phyloP scores from a whole-genome alignment of 1,140 invertebrate species.

The Drosophila tani region DNA sequence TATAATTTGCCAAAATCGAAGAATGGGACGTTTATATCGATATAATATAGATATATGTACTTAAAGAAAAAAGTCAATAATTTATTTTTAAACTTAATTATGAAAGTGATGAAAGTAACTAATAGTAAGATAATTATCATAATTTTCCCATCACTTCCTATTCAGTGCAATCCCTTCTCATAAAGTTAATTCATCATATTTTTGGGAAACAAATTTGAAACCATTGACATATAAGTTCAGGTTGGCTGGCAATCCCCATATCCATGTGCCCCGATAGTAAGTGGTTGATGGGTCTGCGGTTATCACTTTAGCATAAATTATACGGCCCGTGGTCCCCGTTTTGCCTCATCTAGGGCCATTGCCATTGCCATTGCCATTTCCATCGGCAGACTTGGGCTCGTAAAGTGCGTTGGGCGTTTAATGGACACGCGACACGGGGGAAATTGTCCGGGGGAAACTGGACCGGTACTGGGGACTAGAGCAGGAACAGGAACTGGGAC shows the following conservation, averaged over 20 bases:
- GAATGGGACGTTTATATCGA: no score
- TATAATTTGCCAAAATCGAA: no score
- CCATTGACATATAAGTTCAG: background rate
- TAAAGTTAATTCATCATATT: no score
- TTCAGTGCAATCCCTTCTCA: no score
- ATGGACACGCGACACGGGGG: conserved; percentile 38
- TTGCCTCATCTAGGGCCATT: background rate
- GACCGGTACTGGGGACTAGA: background rate
- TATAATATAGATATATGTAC: no score
- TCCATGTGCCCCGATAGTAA: conserved; percentile 30
- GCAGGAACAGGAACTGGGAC: background rate
- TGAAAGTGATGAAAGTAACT: no score
- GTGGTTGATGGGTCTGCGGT: conserved; percentile 37
- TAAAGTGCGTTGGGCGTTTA: conserved; percentile 56
- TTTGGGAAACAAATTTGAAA: background rate
- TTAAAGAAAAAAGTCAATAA: no score
- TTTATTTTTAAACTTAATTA: no score
- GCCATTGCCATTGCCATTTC: background rate
- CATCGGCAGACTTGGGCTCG: conserved; percentile 22
- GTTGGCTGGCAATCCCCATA: background rate
- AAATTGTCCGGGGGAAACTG: conserved; percentile 11
- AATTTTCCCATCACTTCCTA: no score
- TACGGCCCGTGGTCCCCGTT: conserved; percentile 18
- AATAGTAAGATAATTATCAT: no score
- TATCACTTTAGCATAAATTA: conserved; percentile 62